Percentiles rank a stretch among this genome's conserved stretches.
Conservation (phyloP, 2,113 vertebrate genomes). For the Furnarius figulus region DNA sequence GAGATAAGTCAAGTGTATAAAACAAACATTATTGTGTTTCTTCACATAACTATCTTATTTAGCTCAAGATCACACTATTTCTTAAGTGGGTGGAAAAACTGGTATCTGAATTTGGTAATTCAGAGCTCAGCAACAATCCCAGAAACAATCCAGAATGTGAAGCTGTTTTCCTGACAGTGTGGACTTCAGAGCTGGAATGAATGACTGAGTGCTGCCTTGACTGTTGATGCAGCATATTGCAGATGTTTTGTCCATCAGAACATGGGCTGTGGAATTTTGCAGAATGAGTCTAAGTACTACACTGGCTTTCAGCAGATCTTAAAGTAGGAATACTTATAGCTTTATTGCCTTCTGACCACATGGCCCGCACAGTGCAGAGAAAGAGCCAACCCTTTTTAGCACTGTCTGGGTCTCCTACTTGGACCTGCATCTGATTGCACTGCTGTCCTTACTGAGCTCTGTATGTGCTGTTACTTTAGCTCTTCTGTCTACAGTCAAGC, state of each 20-base stretch:
- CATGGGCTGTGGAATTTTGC: background rate
- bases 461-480: background rate
- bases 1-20: background rate
- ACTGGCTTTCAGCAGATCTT: constrained; percentile 39
- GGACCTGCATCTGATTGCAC: background rate
- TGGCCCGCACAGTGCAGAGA: background rate
- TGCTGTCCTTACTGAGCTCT: background rate
- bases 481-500: background rate
- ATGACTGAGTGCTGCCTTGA: background rate
- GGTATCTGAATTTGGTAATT: background rate
- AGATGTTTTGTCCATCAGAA: constrained; percentile 54
- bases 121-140: background rate
- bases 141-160: background rate
- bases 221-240: background rate
- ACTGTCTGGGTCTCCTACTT: background rate
- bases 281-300: background rate
- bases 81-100: background rate
- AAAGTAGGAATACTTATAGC: background rate
- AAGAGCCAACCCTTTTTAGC: background rate
- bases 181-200: background rate
- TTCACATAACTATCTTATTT: background rate
- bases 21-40: background rate
- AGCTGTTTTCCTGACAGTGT: background rate
- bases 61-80: background rate
- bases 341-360: background rate